Conservation (phyloP, 2,888 invertebrate species). For the Spicauda simplicius region DNA sequence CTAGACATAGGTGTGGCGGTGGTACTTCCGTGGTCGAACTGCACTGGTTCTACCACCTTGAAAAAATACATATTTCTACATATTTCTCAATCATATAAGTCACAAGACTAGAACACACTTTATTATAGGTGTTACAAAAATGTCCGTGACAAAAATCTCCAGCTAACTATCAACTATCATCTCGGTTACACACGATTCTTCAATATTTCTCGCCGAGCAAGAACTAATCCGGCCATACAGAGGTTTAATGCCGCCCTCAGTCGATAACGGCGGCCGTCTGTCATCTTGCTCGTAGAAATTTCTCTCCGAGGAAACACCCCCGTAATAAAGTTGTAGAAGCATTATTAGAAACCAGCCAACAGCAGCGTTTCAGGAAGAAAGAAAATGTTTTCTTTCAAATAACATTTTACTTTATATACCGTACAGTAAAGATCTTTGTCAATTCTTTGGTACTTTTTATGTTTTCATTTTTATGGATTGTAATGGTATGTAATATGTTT, state of each 20-base stretch:
- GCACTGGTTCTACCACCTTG: no score
- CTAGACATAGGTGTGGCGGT: no score
- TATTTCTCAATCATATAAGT: no score
- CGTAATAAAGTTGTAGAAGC: conserved; percentile 33
- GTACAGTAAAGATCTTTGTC: not conserved
- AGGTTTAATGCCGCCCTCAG: conserved; percentile 23
- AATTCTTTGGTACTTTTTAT: not conserved
- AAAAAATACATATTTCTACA: no score
- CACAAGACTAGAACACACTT: not conserved
- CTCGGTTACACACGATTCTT: conserved; percentile 27
- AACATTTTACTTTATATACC: not conserved
- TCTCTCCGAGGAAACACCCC: conserved; percentile 21
- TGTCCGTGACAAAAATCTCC: not conserved
- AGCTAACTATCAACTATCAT: not conserved
- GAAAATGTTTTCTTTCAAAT: conserved; percentile 23
- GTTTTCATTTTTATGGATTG: not conserved
- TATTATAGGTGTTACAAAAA: not conserved
- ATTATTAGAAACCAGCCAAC: conserved; percentile 28
- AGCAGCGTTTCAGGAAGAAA: conserved; percentile 25
- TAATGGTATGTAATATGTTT: no score
- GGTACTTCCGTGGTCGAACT: no score
- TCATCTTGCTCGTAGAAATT: conserved; percentile 29
- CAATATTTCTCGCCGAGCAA: conserved; percentile 24
- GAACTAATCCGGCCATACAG: conserved; percentile 28
- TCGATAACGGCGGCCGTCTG: conserved; percentile 30